These are phyloP conservation scores for Atta cephalotes DNA, from an alignment of 1,140 invertebrate species.

Conservation along the genomic window DNA sequence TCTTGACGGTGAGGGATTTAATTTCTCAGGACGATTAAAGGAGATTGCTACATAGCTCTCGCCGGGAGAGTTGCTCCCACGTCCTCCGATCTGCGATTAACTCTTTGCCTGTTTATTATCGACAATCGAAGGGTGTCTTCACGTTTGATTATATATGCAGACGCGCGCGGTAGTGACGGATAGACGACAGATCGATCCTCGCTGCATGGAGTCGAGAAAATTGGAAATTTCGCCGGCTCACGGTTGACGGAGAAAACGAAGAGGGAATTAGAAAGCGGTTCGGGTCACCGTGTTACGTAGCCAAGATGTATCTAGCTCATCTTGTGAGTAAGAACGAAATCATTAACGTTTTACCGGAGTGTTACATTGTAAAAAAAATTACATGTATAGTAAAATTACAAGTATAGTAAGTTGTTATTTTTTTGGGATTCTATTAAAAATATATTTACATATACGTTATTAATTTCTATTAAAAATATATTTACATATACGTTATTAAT, in stretches of 20 bases:
- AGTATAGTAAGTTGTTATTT: too few species aligned
- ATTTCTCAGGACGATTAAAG: not conserved
- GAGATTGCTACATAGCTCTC: not conserved
- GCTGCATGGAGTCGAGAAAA: not conserved
- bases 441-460: too few species aligned
- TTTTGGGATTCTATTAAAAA: too few species aligned
- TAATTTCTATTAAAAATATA: too few species aligned
- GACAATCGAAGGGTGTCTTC: not conserved
- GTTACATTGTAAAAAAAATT: too few species aligned
- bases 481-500: too few species aligned
- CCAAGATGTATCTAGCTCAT: conserved; percentile 64
- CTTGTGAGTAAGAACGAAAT: conserved; percentile 63
- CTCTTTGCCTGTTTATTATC: not conserved
- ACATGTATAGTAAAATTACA: too few species aligned
- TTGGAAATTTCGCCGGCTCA: not conserved
- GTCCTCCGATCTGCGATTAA: not conserved
- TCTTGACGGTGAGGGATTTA: not conserved
- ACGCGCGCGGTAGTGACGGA: conserved; percentile 4
- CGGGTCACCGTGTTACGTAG: not conserved
- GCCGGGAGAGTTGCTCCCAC: not conserved
- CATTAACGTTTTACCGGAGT: not conserved
- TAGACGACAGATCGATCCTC: conserved; percentile 16
- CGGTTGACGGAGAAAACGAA: conserved; percentile 5
- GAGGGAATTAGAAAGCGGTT: conserved; percentile 53
- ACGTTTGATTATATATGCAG: conserved; percentile 20